Percentiles rank a stretch among this genome's conserved stretches.
phyloP scores from a whole-genome alignment of 2,888 invertebrate genomes.

The Operophtera brumata region DNA sequence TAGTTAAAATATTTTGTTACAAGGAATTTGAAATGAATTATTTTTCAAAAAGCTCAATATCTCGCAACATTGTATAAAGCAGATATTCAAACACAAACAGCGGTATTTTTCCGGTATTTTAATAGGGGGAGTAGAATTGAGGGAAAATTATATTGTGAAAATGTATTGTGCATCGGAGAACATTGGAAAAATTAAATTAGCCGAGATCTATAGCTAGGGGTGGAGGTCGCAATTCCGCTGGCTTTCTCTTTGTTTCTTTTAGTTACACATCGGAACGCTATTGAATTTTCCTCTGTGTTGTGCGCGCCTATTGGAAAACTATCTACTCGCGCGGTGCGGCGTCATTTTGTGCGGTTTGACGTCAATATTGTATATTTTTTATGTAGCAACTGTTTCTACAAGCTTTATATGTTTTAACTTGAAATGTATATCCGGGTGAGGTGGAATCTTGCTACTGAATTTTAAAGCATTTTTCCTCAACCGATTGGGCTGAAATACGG shows the following conservation, averaged over 20 bases:
- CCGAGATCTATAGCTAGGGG: conserved; percentile 30
- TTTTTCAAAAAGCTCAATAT: background rate
- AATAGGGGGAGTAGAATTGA: conserved; percentile 25
- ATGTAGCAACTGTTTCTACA: background rate
- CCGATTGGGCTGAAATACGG: too few relatives aligned
- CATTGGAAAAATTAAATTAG: conserved; percentile 45
- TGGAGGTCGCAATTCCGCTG: conserved; percentile 28
- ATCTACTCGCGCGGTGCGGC: conserved; percentile 9
- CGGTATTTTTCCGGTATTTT: conserved; percentile 30
- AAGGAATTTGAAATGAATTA: background rate
- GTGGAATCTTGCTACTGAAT: too few relatives aligned
- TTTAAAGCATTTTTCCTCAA: too few relatives aligned
- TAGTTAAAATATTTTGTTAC: too few relatives aligned
- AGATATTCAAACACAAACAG: conserved; percentile 19
- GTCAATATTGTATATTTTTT: background rate
- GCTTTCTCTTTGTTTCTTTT: conserved; percentile 26
- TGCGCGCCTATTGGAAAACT: conserved; percentile 19
- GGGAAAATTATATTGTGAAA: conserved; percentile 38
- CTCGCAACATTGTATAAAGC: background rate
- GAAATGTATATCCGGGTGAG: too few relatives aligned
- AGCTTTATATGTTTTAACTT: background rate
- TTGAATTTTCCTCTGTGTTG: conserved; percentile 19
- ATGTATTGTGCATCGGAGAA: conserved; percentile 38
- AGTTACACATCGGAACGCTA: conserved; percentile 22
- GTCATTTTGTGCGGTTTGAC: conserved; percentile 1